Evolutionary conservation across 2,113 vertebrate genomes (phyloP).

Genomic region (Orcinus orca): DNA sequence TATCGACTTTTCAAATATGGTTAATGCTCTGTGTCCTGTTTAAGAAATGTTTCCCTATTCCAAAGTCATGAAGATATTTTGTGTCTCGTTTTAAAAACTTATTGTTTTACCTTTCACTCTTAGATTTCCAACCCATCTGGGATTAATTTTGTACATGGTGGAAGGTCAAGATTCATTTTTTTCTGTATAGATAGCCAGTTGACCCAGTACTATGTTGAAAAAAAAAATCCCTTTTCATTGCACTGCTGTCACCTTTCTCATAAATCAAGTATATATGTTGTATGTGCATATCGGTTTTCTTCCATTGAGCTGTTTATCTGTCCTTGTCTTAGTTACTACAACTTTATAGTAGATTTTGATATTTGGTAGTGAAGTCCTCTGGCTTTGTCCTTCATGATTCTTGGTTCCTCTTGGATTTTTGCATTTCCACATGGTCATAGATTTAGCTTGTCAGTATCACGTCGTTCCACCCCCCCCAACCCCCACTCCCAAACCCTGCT

Average conservation of each 20-base stretch:
- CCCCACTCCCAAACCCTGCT: not conserved
- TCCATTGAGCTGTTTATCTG: not conserved
- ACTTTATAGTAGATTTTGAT: not conserved
- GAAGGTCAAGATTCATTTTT: not conserved
- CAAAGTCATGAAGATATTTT: not conserved
- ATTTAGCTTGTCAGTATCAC: not conserved
- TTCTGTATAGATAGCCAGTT: not conserved
- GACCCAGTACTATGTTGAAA: not conserved
- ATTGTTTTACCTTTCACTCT: not conserved
- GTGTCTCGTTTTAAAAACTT: not conserved
- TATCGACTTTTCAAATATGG: not conserved
- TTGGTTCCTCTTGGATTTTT: not conserved
- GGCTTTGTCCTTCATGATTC: not conserved
- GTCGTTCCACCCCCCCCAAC: accelerated
- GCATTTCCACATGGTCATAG: not conserved
- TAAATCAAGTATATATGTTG: not conserved
- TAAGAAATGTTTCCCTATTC: not conserved
- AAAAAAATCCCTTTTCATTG: not conserved
- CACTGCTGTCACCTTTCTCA: not conserved
- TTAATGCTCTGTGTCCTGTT: not conserved
- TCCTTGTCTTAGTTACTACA: not conserved
- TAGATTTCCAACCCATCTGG: not conserved
- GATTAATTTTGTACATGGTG: not conserved
- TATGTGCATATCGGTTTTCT: not conserved
- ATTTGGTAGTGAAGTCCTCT: not conserved